Conservation (phyloP, 2,888 invertebrate genomes). For the Caenorhabditis sulstoni region DNA sequence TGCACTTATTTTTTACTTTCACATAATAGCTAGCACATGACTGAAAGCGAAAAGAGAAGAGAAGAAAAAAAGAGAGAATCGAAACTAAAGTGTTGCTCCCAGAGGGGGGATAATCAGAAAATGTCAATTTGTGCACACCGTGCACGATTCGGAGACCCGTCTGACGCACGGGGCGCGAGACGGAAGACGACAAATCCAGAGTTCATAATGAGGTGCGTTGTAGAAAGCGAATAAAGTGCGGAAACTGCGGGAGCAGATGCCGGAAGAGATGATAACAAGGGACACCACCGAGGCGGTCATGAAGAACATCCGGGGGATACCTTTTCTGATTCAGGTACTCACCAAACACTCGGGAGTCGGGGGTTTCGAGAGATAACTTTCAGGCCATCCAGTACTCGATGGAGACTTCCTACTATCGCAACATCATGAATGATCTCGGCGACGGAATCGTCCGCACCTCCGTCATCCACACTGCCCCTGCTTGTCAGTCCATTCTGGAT, state of each 20-base stretch:
- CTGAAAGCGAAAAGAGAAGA: too few relatives aligned
- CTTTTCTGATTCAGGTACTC: conserved; percentile 76
- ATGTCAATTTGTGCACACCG: conserved; percentile 34
- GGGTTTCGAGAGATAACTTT: too few relatives aligned
- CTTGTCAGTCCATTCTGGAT: conserved; percentile 75
- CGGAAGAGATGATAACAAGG: conserved; percentile 66
- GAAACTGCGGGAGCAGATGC: conserved; percentile 57
- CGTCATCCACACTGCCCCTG: conserved; percentile 79
- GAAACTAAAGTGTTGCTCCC: neutral
- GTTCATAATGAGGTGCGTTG: conserved; percentile 9
- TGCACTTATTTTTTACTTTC: neutral
- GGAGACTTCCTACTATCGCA: conserved; percentile 74
- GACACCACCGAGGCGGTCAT: conserved; percentile 75
- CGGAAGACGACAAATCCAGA: neutral
- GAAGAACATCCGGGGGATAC: conserved; percentile 77
- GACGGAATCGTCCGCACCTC: conserved; percentile 75
- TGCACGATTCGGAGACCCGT: neutral
- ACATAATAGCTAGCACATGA: too few relatives aligned
- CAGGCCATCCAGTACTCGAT: conserved; percentile 79
- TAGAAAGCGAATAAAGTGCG: conserved; percentile 45
- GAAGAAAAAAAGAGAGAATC: neutral
- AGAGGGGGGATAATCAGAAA: conserved; percentile 5
- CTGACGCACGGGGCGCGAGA: conserved; percentile 20
- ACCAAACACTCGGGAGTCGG: too few relatives aligned
- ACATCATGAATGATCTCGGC: conserved; percentile 75